phyloP scores from a whole-genome alignment of 2,113 vertebrate species.

The Sylvietta virens region DNA sequence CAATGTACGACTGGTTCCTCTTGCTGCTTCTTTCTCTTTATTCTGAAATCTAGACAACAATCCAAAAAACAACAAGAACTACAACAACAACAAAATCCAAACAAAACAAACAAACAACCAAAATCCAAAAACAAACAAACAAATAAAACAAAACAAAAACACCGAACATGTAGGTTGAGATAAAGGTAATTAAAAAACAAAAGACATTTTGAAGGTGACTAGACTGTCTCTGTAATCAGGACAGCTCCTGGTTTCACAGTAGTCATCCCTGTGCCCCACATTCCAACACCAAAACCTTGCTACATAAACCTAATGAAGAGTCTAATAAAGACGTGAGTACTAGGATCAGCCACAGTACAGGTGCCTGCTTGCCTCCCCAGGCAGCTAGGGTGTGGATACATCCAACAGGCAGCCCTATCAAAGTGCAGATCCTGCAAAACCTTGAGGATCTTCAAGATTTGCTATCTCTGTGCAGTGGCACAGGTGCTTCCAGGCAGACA shows the following conservation, averaged over 20 bases:
- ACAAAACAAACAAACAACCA: neutral
- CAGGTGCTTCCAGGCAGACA: neutral
- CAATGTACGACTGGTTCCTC: neutral
- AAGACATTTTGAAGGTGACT: neutral
- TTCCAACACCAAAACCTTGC: neutral
- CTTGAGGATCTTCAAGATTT: neutral
- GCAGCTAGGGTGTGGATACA: neutral
- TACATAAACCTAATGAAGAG: neutral
- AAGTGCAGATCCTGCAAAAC: neutral
- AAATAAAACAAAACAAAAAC: neutral
- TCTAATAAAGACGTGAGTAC: neutral
- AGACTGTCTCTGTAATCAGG: neutral
- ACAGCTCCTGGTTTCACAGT: neutral
- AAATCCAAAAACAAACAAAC: too few species aligned
- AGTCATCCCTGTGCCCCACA: neutral
- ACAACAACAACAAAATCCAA: too few species aligned
- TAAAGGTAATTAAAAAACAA: neutral
- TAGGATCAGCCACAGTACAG: neutral
- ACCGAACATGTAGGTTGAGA: rapidly evolving
- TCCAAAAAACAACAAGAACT: too few species aligned
- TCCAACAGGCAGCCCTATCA: neutral
- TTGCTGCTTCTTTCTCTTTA: neutral
- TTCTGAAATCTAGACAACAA: neutral
- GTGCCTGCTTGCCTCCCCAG: neutral
- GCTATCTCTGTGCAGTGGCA: neutral